Conservation (phyloP, 2,113 vertebrate species). For the Centrocercus urophasianus region DNA sequence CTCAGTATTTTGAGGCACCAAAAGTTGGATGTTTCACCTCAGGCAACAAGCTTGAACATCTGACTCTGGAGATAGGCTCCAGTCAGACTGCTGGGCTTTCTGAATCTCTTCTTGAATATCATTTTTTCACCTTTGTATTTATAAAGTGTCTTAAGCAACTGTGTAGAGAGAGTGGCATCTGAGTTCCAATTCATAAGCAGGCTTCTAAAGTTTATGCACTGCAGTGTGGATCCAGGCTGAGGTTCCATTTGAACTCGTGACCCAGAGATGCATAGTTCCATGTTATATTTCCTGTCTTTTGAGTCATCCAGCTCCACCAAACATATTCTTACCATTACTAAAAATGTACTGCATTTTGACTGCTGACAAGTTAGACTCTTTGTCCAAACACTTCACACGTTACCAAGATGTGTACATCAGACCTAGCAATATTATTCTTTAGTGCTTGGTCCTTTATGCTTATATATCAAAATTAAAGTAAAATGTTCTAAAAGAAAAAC, state of each 20-base stretch:
- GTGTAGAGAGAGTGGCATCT: not conserved
- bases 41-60: not conserved
- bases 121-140: not conserved
- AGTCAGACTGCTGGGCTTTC: not conserved
- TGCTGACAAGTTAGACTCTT: conserved; percentile 17
- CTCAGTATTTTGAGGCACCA: not conserved
- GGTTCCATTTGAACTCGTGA: not conserved
- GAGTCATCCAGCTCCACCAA: not conserved
- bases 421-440: not conserved
- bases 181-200: not conserved
- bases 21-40: not conserved
- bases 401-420: not conserved
- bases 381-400: not conserved
- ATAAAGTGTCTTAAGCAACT: not conserved
- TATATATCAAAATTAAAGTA: not conserved
- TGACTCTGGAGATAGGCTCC: not conserved
- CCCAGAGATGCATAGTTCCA: not conserved
- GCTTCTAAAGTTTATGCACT: not conserved
- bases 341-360: not conserved
- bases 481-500: not conserved
- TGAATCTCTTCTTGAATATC: not conserved
- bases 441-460: not conserved
- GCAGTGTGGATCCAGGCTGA: not conserved
- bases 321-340: not conserved
- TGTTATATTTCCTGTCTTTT: conserved; percentile 11